Evolutionary conservation across 1,140 invertebrate species (phyloP), one percentile per base, ranked within the genome.

Genomic region (Drosophila repletoides): DNA sequence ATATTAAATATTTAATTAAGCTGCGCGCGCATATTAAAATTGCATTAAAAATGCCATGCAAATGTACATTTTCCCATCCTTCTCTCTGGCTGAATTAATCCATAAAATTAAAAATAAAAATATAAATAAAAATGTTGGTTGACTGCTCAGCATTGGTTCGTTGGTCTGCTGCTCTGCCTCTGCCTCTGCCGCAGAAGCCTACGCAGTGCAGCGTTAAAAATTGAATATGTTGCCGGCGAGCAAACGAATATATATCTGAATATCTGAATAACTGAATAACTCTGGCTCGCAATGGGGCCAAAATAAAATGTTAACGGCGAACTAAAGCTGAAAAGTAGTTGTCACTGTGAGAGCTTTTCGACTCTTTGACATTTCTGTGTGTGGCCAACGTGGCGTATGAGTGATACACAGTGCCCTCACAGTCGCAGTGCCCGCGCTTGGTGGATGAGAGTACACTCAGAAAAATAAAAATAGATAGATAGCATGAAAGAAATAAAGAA

Each of bases 21-120:
- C 75, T 84, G 80, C 80, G 80, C 80, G 80, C 80, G 80, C 80
- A 87, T 86, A 80, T 86, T 80, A 76, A 86, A 86, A 86, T 80
- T 86, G 80, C 80, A 86, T 84, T 86, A 86, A 76, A 75, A 72
- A 61, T 75, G 66, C 46, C 72, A 76, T 58, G 55, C 31, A 77
- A 76, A 58, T 43, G 17, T 19, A 58, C 40, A 66, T 55, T 36
- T 46, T 49, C 24, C 2, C 41, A n/a, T 17, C 6, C 4, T 2
- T n/a, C 9, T 6, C n/a, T 29, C 19, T n/a, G 17, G 22, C 24
- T 28, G 53, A 58, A 84, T 77, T 84, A 86, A 84, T 72, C 58
- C 71, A 46, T 38, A 56, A 46, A 61, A 68, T 53, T 55, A 34
- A 10, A 59, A 29, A 46, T 45, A 55, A 53, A 64, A 53, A 38